Conservation (phyloP, 2,888 invertebrate species). For the Heliconius ismenius region DNA sequence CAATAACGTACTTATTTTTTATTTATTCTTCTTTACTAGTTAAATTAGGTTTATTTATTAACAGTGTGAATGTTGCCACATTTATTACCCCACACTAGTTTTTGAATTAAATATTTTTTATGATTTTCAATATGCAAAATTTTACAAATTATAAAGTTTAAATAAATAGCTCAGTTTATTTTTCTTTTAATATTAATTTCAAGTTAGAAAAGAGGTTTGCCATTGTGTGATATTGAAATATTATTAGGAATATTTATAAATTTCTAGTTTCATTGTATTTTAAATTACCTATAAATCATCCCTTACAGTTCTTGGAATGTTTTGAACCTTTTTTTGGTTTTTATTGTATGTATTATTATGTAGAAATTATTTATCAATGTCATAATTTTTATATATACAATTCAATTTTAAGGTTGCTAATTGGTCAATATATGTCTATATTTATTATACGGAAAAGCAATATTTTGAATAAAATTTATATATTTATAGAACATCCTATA, state of each 20-base stretch:
- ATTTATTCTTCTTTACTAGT: conserved; percentile 36
- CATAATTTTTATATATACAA: background rate
- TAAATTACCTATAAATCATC: conserved; percentile 1
- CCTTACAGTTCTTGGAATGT: conserved; percentile 2
- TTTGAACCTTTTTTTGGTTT: background rate
- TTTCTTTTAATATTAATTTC: conserved; percentile 1
- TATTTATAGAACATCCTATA: conserved; percentile 22
- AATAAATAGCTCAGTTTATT: background rate
- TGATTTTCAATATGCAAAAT: conserved; percentile 7
- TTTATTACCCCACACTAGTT: background rate
- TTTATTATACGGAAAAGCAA: conserved; percentile 11
- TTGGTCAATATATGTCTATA: background rate
- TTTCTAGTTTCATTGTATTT: background rate
- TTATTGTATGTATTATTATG: background rate
- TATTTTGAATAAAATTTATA: conserved; percentile 18
- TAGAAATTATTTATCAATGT: conserved; percentile 6
- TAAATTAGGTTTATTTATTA: conserved; percentile 25
- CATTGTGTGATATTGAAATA: conserved; percentile 24
- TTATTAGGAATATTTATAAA: conserved; percentile 9
- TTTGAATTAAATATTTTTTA: conserved; percentile 25
- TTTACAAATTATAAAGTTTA: conserved; percentile 4
- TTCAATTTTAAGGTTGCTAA: background rate
- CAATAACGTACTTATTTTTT: background rate
- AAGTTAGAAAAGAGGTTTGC: conserved; percentile 10
- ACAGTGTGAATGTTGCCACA: background rate